Evolutionary conservation across 1,140 invertebrate species (phyloP), one percentile per base, ranked within the genome.

Genomic region (Drosophila mojavensis): DNA sequence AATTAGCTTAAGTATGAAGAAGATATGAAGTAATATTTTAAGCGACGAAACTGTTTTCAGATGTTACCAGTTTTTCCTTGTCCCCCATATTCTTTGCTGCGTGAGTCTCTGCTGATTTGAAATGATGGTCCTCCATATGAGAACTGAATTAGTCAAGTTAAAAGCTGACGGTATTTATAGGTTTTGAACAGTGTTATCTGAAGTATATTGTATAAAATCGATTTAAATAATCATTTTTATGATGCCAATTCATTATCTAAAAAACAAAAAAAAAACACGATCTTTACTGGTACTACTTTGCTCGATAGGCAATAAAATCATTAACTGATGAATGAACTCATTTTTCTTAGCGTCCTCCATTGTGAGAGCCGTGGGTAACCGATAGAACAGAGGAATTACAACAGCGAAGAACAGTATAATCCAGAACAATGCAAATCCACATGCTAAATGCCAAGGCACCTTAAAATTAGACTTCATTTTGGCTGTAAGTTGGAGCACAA

Each of bases 341-440:
- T 53, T 68, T 10, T 59, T 67, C 1, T 60, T 26, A 1, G 24
- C 45, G 4, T 75, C 68, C 3, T 90, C 75, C 7, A 86, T 54
- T 4, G 70, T 79, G 0, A 73, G 30, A 2, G 73, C 78, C 10
- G 48, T 55, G 10, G 90, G 90, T 20, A 91, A 47, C 3, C 78
- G 55, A 26, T 81, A 70, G 30, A 81, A 90, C 0, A 79, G 58
- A 7, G 90, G 90, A 28, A 90, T 45, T 5, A 91, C 85, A 0
- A 91, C 20, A 0, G 77, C 85, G 5, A 86, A 79, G 13, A 91
- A 81, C 0, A 91, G 69, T 0, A 65, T 41, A 10, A 26, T 28
- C 89, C 89, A 91, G 13, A 91, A 73, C 0, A 84, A 9, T 0
- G 90, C 26, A 17, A 78, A 86, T 3, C 59, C 75, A 17, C 62